Evolutionary conservation across 2,888 invertebrate genomes (phyloP), one percentile per base, ranked within the genome.

Genomic region (Tryphoninae sp.): DNA sequence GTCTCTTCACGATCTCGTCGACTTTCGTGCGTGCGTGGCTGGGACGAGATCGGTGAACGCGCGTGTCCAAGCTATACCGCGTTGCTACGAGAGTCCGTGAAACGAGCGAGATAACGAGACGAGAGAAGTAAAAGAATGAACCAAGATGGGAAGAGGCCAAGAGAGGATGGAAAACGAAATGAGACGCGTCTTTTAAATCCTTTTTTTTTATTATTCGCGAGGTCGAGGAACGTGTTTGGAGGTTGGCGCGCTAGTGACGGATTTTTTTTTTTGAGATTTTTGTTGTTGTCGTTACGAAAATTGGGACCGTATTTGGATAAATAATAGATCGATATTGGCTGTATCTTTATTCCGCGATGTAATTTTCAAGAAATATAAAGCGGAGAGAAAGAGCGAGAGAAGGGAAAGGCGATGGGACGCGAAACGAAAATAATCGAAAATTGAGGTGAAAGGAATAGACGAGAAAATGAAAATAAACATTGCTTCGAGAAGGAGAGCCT

Each of bases 71-170:
- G 23, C 22, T 69, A 22, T 42, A 45, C 45, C 40, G 19, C 19
- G 59, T 19, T 62, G 62, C 23, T 33, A 33, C 33, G 33, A 33
- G 59, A 69, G 62, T 65, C 19, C 26, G 22, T 26, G 69, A 71
- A 77, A 71, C 64, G 42, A 33, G 59, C 33, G 65, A 81, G 68
- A 76, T 77, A 82, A 77, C 82, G 79, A 77, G 81, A 80, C 64
- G 62, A 72, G 73, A 64, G 74, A 76, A 81, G 67, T 69, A 78
- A 71, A 62, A 33, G 33, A 33, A 33, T 6, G 69, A 68, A 23
- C 65, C 51, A 72, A 26, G 19, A 45, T 59, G 64, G 64, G 53
- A 61, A n/a, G 51, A 11, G 33, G 23, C 33, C 8, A 33, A 33
- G 11, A 33, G 45, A 51, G 26, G 68, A 55, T 55, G 68, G 16